Evolutionary conservation across 1,140 invertebrate genomes (phyloP), one percentile per base, ranked within the genome.

Genomic region (Pteromalus puparum): DNA sequence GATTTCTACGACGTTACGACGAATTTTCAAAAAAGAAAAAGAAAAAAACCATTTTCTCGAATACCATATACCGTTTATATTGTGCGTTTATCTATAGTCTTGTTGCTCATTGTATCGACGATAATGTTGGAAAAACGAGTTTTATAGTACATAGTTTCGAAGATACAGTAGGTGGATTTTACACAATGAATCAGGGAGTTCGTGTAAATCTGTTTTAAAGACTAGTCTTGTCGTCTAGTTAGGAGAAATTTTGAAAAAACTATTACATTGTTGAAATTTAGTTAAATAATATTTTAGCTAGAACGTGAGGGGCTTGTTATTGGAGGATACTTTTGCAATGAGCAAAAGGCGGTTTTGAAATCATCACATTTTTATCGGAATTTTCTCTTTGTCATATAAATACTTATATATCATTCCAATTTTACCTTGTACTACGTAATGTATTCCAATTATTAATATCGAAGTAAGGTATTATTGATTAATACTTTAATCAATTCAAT

Each of bases 21-120:
- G 42, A 75, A 82, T 75, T 75, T 82, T 24, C 15, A 61, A 61
- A 61, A 61, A 61, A 61, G 18, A 61, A 18, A 53, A 53, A 53
- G 18, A 65, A 67, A 70, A 70, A 72, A 38, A 13, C 1, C 30
- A 30, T 74, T 26, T 67, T n/a, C 24, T 42, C 26, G 15, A 67
- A 21, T 61, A 84, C 79, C 34, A 38, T 85, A 84, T 81, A 83
- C 86, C 85, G 84, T 87, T 87, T 88, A 87, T 88, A 88, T 88
- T 88, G 89, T 88, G 88, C 87, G 87, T 88, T 88, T 79, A 86
- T 65, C 83, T 83, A 85, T 85, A 73, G 72, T 88, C 78, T 86
- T 80, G 80, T 89, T 88, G 86, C 86, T 88, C 85, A 88, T 87
- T 87, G 77, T 87, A 67, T 75, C 46, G 85, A 84, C 84, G 85